Conservation (phyloP, 2,797 vertebrate species). For the Typhlichthys eigenmanni region DNA sequence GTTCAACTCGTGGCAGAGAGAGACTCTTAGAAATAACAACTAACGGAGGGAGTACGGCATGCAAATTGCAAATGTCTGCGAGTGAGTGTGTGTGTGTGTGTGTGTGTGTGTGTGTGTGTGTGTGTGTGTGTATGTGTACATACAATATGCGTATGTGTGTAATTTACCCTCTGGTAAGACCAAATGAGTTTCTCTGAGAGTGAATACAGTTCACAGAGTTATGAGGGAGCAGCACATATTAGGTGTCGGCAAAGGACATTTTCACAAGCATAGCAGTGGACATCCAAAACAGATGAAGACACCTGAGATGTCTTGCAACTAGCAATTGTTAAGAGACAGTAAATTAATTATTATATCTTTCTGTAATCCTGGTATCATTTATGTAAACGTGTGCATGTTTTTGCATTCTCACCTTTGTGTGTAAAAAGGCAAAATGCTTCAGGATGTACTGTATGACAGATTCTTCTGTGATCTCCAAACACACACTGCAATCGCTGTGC, state of each 20-base stretch:
- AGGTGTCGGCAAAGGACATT: neutral
- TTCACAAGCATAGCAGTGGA: neutral
- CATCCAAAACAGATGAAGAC: neutral
- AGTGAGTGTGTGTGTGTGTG: slow-evolving; percentile 35
- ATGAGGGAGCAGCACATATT: slow-evolving; percentile 1
- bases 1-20: slow-evolving; percentile 69
- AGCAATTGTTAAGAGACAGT: no score
- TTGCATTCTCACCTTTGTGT: neutral
- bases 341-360: neutral
- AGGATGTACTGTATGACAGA: no score
- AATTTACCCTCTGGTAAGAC: slow-evolving; percentile 38
- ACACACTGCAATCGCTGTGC: no score
- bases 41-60: slow-evolving; percentile 64
- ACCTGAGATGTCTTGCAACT: no score
- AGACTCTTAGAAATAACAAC: slow-evolving; percentile 68
- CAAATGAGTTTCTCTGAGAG: slow-evolving; percentile 29
- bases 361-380: neutral
- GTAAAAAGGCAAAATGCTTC: neutral
- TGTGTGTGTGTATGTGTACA: slow-evolving; percentile 16
- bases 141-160: slow-evolving; percentile 9
- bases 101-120: slow-evolving; percentile 38
- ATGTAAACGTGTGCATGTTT: neutral
- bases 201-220: slow-evolving; percentile 32
- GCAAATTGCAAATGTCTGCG: slow-evolving; percentile 68
- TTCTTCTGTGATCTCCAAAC: no score